phyloP scores from a whole-genome alignment of 2,113 vertebrate genomes.

The Siniperca chuatsi region DNA sequence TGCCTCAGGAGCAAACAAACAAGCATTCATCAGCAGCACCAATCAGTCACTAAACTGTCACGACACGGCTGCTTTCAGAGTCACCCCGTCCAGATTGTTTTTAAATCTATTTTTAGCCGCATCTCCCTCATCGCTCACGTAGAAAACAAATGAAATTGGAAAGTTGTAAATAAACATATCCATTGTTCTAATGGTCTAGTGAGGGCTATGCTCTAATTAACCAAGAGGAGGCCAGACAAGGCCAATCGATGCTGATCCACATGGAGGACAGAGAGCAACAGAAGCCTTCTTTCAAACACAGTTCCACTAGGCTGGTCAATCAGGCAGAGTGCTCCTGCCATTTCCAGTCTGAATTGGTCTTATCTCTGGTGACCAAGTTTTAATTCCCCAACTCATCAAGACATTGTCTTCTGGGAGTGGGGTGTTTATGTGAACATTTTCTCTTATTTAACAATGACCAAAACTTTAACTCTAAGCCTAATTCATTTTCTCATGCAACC shows the following conservation, averaged over 20 bases:
- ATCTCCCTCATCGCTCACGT: constrained; percentile 27
- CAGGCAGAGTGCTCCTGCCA: constrained; percentile 39
- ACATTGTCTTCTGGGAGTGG: neutral
- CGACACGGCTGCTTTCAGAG: constrained; percentile 13
- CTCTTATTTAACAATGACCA: neutral
- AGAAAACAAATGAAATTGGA: constrained; percentile 29
- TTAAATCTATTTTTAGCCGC: constrained; percentile 32
- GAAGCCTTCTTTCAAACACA: constrained; percentile 25
- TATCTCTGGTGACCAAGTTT: neutral
- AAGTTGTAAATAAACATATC: constrained; percentile 50
- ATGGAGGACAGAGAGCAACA: constrained; percentile 25
- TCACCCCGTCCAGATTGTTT: constrained; percentile 15
- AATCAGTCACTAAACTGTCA: constrained; percentile 42
- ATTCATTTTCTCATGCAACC: no score
- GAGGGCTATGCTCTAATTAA: constrained; percentile 46
- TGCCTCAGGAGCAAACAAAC: constrained; percentile 40
- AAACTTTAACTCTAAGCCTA: neutral
- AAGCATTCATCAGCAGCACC: constrained; percentile 46
- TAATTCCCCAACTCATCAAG: neutral
- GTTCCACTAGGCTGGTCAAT: constrained; percentile 5
- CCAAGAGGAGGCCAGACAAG: constrained; percentile 28
- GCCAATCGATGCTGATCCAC: constrained; percentile 54
- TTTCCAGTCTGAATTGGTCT: constrained; percentile 8
- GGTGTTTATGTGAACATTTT: neutral
- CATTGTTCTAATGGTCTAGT: constrained; percentile 34